phyloP scores from a whole-genome alignment of 2,113 vertebrate species.

The Speoplatyrhinus poulsoni region DNA sequence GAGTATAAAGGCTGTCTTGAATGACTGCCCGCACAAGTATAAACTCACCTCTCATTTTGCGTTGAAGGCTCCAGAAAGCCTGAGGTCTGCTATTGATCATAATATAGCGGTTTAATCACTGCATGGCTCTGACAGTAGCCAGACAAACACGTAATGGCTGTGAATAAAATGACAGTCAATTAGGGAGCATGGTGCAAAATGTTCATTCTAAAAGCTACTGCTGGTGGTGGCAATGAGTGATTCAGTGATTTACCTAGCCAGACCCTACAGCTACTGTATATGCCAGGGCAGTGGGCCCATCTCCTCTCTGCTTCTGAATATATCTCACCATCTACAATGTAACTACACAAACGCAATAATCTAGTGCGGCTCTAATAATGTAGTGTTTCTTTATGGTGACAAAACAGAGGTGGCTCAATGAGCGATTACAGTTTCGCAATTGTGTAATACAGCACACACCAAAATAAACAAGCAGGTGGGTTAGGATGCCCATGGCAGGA shows the following conservation, averaged over 20 bases:
- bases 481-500: no score
- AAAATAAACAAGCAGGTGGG: no score
- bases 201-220: constrained; percentile 14
- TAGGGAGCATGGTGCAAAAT: constrained; percentile 30
- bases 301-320: constrained; percentile 12
- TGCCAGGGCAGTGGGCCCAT: constrained; percentile 29
- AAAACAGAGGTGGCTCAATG: neutral
- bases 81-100: constrained; percentile 63
- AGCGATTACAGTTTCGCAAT: no score
- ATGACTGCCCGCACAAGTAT: constrained; percentile 68
- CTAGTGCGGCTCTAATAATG: neutral
- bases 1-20: constrained; percentile 59
- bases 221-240: constrained; percentile 50
- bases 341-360: constrained; percentile 1
- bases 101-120: constrained; percentile 73
- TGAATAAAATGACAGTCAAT: constrained; percentile 43
- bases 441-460: no score
- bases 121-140: constrained; percentile 54
- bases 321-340: constrained; percentile 6
- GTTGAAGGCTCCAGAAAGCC: constrained; percentile 68
- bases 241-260: constrained; percentile 5
- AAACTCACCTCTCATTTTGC: constrained; percentile 60
- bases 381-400: neutral
- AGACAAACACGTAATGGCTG: constrained; percentile 35
- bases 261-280: constrained; percentile 38